A percentile compares a stretch with the other conserved stretches of the same genome.
Evolutionary conservation across 2,113 vertebrate species (phyloP).

Genomic region (Alaudala cheleensis): DNA sequence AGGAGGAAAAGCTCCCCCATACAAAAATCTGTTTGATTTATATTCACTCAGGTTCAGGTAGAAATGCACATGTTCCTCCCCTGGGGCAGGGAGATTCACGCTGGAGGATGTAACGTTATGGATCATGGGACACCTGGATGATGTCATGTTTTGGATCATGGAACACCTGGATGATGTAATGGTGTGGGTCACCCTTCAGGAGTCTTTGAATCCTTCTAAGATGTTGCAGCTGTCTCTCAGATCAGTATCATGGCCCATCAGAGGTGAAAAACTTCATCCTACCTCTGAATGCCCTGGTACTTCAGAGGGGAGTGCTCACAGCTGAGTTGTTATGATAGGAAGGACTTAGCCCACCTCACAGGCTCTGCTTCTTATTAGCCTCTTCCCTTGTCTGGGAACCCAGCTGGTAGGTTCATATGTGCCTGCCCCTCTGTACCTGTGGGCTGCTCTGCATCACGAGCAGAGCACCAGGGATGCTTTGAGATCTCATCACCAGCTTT

Average conservation of each 20-base stretch:
- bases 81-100: background rate
- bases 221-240: background rate
- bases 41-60: background rate
- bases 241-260: background rate
- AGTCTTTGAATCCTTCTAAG: background rate
- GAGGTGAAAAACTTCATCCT: background rate
- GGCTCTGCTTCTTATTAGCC: background rate
- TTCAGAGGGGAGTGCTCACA: accelerated
- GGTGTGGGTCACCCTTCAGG: background rate
- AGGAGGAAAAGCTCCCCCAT: no score
- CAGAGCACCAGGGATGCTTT: accelerated
- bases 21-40: background rate
- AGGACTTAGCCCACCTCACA: background rate
- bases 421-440: no score
- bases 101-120: background rate
- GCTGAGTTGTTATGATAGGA: background rate
- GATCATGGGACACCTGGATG: background rate
- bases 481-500: background rate
- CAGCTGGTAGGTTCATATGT: background rate
- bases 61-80: background rate
- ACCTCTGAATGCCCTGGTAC: accelerated
- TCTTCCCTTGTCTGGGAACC: background rate
- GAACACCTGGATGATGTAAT: background rate
- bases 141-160: background rate
- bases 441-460: background rate